Conservation (phyloP, 2,888 invertebrate species). For the Toxonevra muliebris region DNA sequence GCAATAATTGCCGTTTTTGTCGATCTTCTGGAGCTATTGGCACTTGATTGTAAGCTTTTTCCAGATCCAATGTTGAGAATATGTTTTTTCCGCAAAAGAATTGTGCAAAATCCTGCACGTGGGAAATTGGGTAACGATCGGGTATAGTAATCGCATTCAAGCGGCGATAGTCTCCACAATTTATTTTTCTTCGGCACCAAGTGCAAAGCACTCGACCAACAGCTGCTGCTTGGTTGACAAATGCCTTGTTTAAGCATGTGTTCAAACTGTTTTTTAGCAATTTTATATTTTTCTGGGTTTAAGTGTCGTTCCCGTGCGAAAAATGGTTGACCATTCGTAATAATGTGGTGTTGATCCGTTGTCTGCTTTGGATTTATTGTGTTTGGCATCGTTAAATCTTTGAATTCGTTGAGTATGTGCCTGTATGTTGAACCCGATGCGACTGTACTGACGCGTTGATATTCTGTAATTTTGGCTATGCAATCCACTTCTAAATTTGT, state of each 20-base stretch:
- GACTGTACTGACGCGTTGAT: too few species aligned
- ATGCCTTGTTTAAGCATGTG: conserved; percentile 38
- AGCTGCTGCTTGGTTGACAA: conserved; percentile 37
- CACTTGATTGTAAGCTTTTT: conserved; percentile 36
- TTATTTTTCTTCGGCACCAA: conserved; percentile 34
- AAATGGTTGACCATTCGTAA: conserved; percentile 34
- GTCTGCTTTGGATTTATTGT: too few species aligned
- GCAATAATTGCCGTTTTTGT: conserved; percentile 49
- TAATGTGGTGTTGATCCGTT: conserved; percentile 23
- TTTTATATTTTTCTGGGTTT: conserved; percentile 33
- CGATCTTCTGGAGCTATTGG: conserved; percentile 36
- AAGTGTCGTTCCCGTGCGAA: conserved; percentile 33
- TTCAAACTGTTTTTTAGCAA: conserved; percentile 37
- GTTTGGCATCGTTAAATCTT: too few species aligned
- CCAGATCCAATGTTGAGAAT: conserved; percentile 37
- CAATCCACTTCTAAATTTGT: too few species aligned
- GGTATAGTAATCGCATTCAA: conserved; percentile 27
- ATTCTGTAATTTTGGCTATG: too few species aligned
- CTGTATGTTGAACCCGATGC: too few species aligned
- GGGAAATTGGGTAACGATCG: conserved; percentile 28
- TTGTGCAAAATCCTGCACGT: conserved; percentile 33
- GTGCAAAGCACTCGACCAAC: conserved; percentile 38
- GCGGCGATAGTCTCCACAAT: background rate
- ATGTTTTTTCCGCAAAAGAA: conserved; percentile 26
- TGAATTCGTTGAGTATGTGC: too few species aligned